Evolutionary conservation across 2,113 vertebrate genomes (phyloP), one percentile per base, ranked within the genome.

Genomic region (Ceyx melanurus): DNA sequence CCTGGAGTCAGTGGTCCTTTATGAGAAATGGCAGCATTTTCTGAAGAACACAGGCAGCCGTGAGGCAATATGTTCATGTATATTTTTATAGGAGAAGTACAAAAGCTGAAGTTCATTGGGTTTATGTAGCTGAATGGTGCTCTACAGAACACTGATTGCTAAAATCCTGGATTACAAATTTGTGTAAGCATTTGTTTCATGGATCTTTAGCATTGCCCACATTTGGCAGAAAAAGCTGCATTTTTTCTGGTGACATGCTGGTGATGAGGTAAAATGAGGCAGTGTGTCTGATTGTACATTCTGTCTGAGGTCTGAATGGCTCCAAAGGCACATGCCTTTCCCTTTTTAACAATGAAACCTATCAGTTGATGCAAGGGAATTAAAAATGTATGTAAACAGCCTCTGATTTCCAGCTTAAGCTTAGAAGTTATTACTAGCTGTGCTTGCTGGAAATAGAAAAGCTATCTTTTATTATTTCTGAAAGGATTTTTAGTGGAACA

Each of bases 161-260:
- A 90, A 93, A 96, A 88, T 78, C 85, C 90, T 88, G 90, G 91
- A 89, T 95, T 91, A 94, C 48, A 65, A 90, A 94, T 96, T 76
- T 80, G 56, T 75, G 70, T 93, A 90, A 97, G 91, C 84, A 93
- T 97, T 96, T 96, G 91, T 93, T 94, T 94, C 77, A 93, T 88
- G 85, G 89, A 74, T 82, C 85, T 96, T 95, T 84, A 94, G 58
- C 19, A 16, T 48, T 93, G 77, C 80, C 89, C 86, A 60, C 90
- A 57, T 92, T 97, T 97, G 94, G 90, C 93, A 75, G 62, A 42
- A 70, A 82, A 92, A 48, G 43, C 81, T 80, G 73, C 91, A 62
- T 87, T 89, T 95, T 96, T 94, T 58, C 58, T 80, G 10, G 82
- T 96, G 96, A 96, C 91, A 81, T 93, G 76, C 86, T 86, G 89